Percentiles rank a stretch among this genome's conserved stretches.
phyloP scores from a whole-genome alignment of 92 coral and sea anemone species.

The Parazoanthus swiftii region DNA sequence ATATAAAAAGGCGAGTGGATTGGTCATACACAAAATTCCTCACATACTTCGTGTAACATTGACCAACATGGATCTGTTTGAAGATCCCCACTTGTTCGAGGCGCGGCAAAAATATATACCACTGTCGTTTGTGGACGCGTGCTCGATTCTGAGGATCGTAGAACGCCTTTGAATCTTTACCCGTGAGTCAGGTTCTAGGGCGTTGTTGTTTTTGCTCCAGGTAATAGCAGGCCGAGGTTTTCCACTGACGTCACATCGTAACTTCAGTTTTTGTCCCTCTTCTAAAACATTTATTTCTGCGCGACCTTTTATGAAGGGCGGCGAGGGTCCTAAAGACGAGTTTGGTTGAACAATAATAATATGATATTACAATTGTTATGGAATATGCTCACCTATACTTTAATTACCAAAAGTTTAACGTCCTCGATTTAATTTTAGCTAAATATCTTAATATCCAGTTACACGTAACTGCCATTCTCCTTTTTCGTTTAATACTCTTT shows the following conservation, averaged over 20 bases:
- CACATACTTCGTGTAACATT: constrained; percentile 9
- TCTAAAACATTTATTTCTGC: neutral
- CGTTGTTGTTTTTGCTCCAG: constrained; percentile 12
- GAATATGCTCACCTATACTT: too few relatives aligned
- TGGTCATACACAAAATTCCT: neutral
- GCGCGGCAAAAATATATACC: constrained; percentile 15
- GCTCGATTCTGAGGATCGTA: neutral
- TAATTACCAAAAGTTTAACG: too few relatives aligned
- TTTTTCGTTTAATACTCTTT: too few relatives aligned
- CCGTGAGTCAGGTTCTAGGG: neutral
- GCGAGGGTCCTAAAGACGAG: neutral
- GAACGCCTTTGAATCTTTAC: constrained; percentile 15
- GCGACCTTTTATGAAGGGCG: neutral
- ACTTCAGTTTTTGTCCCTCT: constrained; percentile 19
- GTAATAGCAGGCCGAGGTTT: constrained; percentile 10
- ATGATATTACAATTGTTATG: too few relatives aligned
- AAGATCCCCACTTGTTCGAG: constrained; percentile 3
- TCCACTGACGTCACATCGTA: constrained; percentile 16
- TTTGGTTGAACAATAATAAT: too few relatives aligned
- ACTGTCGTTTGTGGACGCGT: neutral
- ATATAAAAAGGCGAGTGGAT: neutral
- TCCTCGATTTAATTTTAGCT: too few relatives aligned
- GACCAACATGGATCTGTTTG: constrained; percentile 15
- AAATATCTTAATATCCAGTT: too few relatives aligned
- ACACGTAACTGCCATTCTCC: too few relatives aligned